phyloP scores from a whole-genome alignment of 1,140 invertebrate species.

The Drosophila melanogaster region DNA sequence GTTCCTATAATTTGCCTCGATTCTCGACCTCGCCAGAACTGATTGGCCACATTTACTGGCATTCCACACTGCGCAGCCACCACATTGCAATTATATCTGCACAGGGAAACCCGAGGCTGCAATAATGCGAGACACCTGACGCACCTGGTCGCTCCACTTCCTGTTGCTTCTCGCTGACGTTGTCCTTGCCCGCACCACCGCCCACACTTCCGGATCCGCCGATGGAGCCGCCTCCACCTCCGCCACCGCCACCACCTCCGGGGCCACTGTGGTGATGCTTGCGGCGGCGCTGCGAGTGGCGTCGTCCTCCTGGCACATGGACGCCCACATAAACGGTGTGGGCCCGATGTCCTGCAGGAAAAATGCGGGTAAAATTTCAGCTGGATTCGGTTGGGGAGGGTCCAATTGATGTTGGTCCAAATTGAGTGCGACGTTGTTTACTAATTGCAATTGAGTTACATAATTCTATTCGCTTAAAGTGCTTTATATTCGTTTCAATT shows the following conservation, averaged over 20 bases:
- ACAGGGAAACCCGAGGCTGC: conserved; percentile 1
- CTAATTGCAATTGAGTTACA: conserved; percentile 40
- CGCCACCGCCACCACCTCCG: conserved; percentile 32
- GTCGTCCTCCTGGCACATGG: conserved; percentile 91
- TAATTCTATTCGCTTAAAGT: conserved; percentile 31
- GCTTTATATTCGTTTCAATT: conserved; percentile 6
- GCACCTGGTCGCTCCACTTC: conserved; percentile 80
- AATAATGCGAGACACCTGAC: conserved; percentile 24
- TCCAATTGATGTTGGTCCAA: conserved; percentile 12
- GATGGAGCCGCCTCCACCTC: conserved; percentile 19
- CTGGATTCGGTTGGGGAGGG: neutral
- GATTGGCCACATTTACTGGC: conserved; percentile 43
- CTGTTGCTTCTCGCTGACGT: conserved; percentile 68
- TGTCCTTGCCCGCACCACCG: conserved; percentile 58
- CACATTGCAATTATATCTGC: conserved; percentile 37
- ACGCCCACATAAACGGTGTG: conserved; percentile 95
- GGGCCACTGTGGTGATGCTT: conserved; percentile 88
- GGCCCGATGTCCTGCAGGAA: conserved; percentile 91
- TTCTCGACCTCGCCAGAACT: conserved; percentile 34
- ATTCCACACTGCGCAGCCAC: neutral
- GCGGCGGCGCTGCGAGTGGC: conserved; percentile 91
- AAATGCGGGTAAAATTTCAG: conserved; percentile 30
- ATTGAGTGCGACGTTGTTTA: conserved; percentile 42
- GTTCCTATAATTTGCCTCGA: conserved; percentile 50
- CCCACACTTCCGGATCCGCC: conserved; percentile 35